Evolutionary conservation across 1,140 invertebrate species (phyloP).

Genomic region (Magallana ariakensis): DNA sequence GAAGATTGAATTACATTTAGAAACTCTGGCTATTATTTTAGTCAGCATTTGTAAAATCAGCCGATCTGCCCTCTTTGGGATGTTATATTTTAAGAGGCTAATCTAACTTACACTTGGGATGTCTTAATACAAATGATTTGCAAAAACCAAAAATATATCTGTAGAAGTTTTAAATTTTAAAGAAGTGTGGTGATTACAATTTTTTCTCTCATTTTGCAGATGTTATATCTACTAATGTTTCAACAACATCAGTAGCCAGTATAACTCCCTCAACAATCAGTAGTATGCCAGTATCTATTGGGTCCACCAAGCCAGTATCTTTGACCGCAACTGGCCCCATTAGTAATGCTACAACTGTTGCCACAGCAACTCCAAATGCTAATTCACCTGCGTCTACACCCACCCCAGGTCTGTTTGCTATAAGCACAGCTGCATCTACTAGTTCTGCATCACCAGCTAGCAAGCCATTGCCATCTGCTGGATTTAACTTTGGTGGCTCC

Average conservation of each 20-base stretch:
- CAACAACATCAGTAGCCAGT: slow-evolving; percentile 22
- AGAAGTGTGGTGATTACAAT: too few species aligned
- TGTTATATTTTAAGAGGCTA: too few species aligned
- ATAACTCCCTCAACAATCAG: slow-evolving; percentile 24
- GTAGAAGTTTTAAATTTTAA: too few species aligned
- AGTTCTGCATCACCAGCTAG: background rate
- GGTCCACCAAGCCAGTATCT: slow-evolving; percentile 33
- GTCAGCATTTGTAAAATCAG: too few species aligned
- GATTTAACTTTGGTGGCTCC: background rate
- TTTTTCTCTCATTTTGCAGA: too few species aligned
- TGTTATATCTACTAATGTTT: background rate
- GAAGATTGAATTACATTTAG: too few species aligned
- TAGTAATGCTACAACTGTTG: background rate
- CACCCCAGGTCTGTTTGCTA: background rate
- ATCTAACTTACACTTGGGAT: too few species aligned
- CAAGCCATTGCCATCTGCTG: slow-evolving; percentile 13
- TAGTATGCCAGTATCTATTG: background rate
- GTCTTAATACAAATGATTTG: too few species aligned
- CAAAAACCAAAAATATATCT: too few species aligned
- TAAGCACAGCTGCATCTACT: background rate
- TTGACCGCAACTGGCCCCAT: background rate
- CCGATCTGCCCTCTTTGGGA: too few species aligned
- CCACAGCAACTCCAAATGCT: background rate
- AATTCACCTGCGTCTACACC: background rate
- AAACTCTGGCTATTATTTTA: too few species aligned